Base-by-base conservation (phyloP, 2,113 vertebrate species). In the cattle (Bos taurus) region DNA sequence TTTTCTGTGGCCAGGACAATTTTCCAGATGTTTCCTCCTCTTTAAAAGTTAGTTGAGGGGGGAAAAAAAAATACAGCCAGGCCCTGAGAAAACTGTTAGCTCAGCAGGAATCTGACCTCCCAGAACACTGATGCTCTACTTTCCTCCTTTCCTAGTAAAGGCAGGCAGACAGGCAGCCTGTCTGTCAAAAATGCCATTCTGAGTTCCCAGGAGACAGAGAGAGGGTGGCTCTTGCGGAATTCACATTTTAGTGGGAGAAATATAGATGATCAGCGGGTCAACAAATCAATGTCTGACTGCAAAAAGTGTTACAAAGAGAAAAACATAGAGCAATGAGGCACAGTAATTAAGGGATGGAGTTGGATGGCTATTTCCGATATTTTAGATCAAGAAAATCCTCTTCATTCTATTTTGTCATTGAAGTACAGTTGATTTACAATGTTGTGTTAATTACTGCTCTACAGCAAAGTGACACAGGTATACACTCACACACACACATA, bases 11-110 rank as follows among this genome's bases (percentile, higher is more conserved):
- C 59, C 94, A 78, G 88, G 50, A 56, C 48, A 91, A 48, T 91
- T 95, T 93, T 91, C 92, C 92, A 96, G 90, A 96, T 97, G 96
- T 93, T 95, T 95, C 67, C 26, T 67, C 43, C 30, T 71, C 43
- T 60, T 74, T 10, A 90, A 94, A 90, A 85, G 85, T 84, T 88
- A 88, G n/a, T 48, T 86, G 11, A 6, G 23, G 17, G 7, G 6
- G 6, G 23, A 48, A 16, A 56, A 54, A 59, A 80, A 77, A 40
- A 82, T 80, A 28, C 19, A 84, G 23, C 1, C 54, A 88, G 48
- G n/a, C 46, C 80, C 36, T 59, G 60, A 93, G 48, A 92, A 92
- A 62, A 71, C 13, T 78, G 46, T 13, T 48, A 43, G 36, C 60
- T 52, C 15, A 40, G 25, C 43, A 43, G 60, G 40, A 85, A 59